Evolutionary conservation across 2,888 invertebrate genomes (phyloP), one percentile per base, ranked within the genome.

Genomic region (Drosophila dives): DNA sequence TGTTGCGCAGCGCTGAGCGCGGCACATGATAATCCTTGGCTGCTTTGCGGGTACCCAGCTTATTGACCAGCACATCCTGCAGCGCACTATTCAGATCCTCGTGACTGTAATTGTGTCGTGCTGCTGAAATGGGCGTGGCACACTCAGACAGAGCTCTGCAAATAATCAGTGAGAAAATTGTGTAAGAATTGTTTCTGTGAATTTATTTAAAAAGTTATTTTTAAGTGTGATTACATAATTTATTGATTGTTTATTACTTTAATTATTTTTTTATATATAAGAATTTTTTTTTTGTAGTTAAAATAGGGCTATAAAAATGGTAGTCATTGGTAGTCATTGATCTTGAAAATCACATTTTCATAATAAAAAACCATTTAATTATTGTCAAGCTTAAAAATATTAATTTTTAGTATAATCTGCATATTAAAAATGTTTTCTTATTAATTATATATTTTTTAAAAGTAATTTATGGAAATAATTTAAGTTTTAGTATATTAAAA

Each of bases 11-110:
- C 33, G 99, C 99, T 80, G 99, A 98, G 79, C 99, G 95, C 10
- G 99, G 99, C 92, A 99, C 98, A 88, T 98, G 98, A 93, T 99
- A 99, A 88, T 98, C 96, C 63, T 98, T 97, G 61, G 99, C 97
- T 11, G 99, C 99, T 69, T 99, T 95, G 53, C 99, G 94, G 8
- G 98, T 98, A 79, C 98, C 99, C 83, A 99, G 94, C 91, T 97
- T 97, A 23, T 98, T 98, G 81, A 96, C 96, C 93, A 98, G 97
- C 91, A 99, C 98, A 93, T 99, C 99, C 71, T 97, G 95, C 68
- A 99, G 95, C n/a, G 99, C 99, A 42, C 96, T 96, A 91, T 97
- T 97, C 49, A 99, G 95, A 93, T 99, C 99, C 89, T 98, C 98
- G 87, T 99, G 98, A n/a, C 98, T 98, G 94, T 99, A 99, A 62